Evolutionary conservation across 2,797 vertebrate genomes (phyloP), one percentile per base, ranked within the genome.

Genomic region (Morelia viridis): DNA sequence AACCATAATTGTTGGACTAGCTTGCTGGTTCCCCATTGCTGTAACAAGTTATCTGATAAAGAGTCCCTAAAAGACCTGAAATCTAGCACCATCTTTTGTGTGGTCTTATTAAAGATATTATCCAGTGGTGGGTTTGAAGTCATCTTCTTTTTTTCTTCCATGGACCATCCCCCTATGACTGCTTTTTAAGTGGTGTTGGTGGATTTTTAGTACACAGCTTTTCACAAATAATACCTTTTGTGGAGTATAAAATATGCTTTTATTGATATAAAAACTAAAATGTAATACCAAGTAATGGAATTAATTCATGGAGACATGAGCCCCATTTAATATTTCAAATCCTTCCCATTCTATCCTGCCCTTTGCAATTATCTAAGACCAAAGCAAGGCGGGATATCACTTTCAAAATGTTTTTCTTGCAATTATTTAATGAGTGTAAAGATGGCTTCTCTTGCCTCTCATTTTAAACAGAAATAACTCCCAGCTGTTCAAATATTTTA

Each of bases 341-440:
- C n/a, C 68, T 86, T 91, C 60, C 64, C 4, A 1, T 2, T 1
- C 12, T 46, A 1, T 28, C 22, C 19, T 83, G 1, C 9, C 11
- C 17, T 7, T n/a, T 46, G 11, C 58, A 89, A 91, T 68, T 19
- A 88, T 89, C 4, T 3, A 87, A 94, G 5, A 92, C 64, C 87
- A 95, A 93, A 95, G 50, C 11, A 3, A 94, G 11, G 53, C 89
- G 64, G 61, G 93, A 89, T 11, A 91, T 85, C 88, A 76, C 93
- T 76, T 94, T 93, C 89, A 95, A 94, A 86, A 62, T 94, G 7
- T 85, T 62, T 87, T 88, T 31, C 22, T 13, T 24, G 53, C 61
- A 84, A 88, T 68, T 35, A 5, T 0, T n/a, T 93, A 95, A 94
- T 87, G 71, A 92, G 17, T 56, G 10, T 17, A 46, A 93, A 93